phyloP scores from a whole-genome alignment of 1,140 invertebrate genomes.

The Vanessa tameamea region DNA sequence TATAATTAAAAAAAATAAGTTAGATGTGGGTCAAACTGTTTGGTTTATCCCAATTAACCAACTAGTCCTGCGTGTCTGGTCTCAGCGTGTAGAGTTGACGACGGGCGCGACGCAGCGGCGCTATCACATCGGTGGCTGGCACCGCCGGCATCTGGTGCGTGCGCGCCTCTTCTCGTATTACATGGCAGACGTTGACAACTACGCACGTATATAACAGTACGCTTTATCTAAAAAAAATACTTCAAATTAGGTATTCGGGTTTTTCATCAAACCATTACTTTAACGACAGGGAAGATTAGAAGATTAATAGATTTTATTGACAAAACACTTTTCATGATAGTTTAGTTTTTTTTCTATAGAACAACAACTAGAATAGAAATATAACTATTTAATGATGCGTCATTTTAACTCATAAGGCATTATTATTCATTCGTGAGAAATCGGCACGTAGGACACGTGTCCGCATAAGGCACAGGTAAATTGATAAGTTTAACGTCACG shows the following conservation, averaged over 20 bases:
- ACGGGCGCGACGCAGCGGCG: slow-evolving; percentile 1
- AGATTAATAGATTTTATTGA: neutral
- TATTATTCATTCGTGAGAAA: neutral
- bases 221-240: neutral
- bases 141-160: slow-evolving; percentile 62
- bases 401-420: slow-evolving; percentile 1
- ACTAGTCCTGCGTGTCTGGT: too few relatives aligned
- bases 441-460: slow-evolving; percentile 17
- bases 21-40: too few relatives aligned
- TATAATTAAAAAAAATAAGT: too few relatives aligned
- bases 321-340: too few relatives aligned
- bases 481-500: slow-evolving; percentile 17
- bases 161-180: slow-evolving; percentile 46
- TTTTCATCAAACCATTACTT: neutral
- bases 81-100: too few relatives aligned
- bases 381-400: neutral
- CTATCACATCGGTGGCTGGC: slow-evolving; percentile 54
- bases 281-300: too few relatives aligned
- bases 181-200: slow-evolving; percentile 15
- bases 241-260: neutral
- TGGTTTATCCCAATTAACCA: too few relatives aligned
- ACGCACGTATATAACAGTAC: neutral
- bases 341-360: too few relatives aligned
- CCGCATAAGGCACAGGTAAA: slow-evolving; percentile 12
- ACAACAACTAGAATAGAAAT: too few relatives aligned